Conservation (phyloP, 2,113 vertebrate species). For the Sminthopsis crassicaudata region DNA sequence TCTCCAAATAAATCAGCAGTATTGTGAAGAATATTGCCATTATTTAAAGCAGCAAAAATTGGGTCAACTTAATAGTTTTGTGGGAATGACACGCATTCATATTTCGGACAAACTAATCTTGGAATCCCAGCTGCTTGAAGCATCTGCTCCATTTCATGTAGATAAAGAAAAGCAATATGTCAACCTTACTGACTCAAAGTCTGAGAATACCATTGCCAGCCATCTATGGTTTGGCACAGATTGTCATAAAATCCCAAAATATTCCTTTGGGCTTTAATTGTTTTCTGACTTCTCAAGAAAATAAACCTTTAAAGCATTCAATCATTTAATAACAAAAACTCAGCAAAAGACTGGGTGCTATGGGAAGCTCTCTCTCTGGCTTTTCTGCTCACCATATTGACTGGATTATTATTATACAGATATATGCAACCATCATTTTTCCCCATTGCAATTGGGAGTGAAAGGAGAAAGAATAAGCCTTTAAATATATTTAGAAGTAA, state of each 20-base stretch:
- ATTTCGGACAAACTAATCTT: conserved; percentile 68
- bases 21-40: conserved; percentile 3
- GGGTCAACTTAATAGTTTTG: conserved; percentile 45
- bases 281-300: conserved; percentile 61
- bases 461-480: conserved; percentile 16
- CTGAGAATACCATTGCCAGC: background rate
- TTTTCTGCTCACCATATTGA: conserved; percentile 51
- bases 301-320: background rate
- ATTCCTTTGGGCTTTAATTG: conserved; percentile 46
- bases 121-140: conserved; percentile 64
- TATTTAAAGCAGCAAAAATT: conserved; percentile 57
- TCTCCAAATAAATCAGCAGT: conserved; percentile 56
- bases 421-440: conserved; percentile 2
- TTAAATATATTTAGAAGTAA: background rate
- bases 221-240: conserved; percentile 34
- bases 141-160: conserved; percentile 40
- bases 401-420: conserved; percentile 42
- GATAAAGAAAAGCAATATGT: background rate
- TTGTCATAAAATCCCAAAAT: conserved; percentile 42
- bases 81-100: conserved; percentile 31
- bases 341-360: conserved; percentile 33
- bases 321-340: conserved; percentile 50
- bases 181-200: conserved; percentile 51
- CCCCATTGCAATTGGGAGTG: background rate
- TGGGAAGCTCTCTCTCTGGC: conserved; percentile 50